Evolutionary conservation across 35 echinoderm and acorn worm genomes (phyloP), one percentile per base, ranked within the genome.

Genomic region (Eucidaris tribuloides): DNA sequence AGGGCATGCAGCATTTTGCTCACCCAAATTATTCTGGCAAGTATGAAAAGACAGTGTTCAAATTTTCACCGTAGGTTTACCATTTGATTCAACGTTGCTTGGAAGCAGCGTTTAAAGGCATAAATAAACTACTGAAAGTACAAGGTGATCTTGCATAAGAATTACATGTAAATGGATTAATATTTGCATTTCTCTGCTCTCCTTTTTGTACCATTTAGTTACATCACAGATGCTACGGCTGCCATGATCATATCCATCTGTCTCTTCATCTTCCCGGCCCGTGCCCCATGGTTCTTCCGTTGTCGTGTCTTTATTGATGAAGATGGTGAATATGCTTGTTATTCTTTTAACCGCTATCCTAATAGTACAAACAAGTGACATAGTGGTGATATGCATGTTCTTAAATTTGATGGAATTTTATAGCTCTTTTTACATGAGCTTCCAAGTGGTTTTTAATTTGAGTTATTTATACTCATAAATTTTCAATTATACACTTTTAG

Each of bases 251-350:
- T 97, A 23, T 74, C 84, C 0, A 71, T 84, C 17, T 65, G 59
- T 15, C 46, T 97, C 45, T 97, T 92, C 39, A 65, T 97, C n/a
- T 97, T 91, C 50, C 94, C 94, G 9, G 82, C 94, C 30, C 55
- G 70, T 58, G 58, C 64, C 46, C 94, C 94, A 27, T 87, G 84
- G 39, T 76, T 89, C 18, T 60, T 97, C 7, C 76, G 85, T 41
- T 90, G 62, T 37, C 43, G 87, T 11, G 41, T 27, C 24, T 43
- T 46, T 27, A 49, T 50, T 29, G 45, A 45, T 55, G 43, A 88
- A 77, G 15, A 31, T 50, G 35, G 58, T 45, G 24, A 22, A 50
- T 31, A 65, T 13, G 15, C 14, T 18, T 31, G 7, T 9, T 27
- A 7, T 19, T 65, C 7, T 65, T 15, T 9, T 31, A 65, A 31